A percentile compares a stretch with the other conserved stretches of the same genome.
phyloP scores from a whole-genome alignment of 2,888 invertebrate genomes.

The Rapana venosa region DNA sequence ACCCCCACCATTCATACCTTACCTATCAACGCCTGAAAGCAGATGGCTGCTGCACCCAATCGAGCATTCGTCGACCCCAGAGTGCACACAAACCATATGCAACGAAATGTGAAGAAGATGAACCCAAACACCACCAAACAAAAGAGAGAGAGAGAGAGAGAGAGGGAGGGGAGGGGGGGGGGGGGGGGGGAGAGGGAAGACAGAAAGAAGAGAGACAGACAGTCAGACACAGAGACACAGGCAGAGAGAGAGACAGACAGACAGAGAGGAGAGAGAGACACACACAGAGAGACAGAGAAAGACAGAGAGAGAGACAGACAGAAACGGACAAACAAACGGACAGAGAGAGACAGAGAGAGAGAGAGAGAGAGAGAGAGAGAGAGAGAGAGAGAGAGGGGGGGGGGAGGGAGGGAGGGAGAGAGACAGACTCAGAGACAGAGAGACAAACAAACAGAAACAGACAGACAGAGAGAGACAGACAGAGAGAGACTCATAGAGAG shows the following conservation, averaged over 20 bases:
- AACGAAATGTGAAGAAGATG: background rate
- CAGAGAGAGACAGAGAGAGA: background rate
- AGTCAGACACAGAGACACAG: background rate
- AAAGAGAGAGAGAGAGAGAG: background rate
- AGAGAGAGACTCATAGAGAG: background rate
- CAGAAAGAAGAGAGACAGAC: background rate
- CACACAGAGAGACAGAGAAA: constrained; percentile 3
- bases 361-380: constrained; percentile 7
- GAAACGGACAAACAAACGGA: background rate
- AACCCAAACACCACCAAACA: background rate
- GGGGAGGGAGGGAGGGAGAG: background rate
- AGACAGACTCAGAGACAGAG: background rate
- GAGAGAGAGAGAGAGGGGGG: background rate
- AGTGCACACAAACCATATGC: no score
- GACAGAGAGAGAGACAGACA: background rate
- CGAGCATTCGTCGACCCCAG: no score
- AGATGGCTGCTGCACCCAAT: no score
- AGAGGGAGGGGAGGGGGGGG: background rate
- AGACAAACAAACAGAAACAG: no score
- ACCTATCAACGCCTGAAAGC: no score
- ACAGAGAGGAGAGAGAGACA: constrained; percentile 17
- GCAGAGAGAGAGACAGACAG: background rate
- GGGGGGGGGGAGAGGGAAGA: background rate
- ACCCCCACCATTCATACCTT: no score
- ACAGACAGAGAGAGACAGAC: background rate